Evolutionary conservation across 2,113 vertebrate species (phyloP), one percentile per base, ranked within the genome.

Genomic region (Plotosus lineatus): DNA sequence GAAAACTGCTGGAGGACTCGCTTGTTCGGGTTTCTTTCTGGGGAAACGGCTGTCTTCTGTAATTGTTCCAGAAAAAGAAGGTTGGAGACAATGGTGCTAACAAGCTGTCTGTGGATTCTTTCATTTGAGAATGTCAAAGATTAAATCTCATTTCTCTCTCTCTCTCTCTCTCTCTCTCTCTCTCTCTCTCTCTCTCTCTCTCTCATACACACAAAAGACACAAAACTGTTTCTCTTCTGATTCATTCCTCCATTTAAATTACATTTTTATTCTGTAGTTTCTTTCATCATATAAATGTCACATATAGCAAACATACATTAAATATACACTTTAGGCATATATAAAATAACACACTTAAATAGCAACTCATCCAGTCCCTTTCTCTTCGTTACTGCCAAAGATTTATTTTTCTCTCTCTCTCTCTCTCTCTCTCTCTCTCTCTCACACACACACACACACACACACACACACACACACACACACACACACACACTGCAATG

Each of bases 21-120:
- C 21, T 44, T 33, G 23, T 66, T 66, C 38, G 3, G 38, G 40
- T 44, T 69, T 12, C 23, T 69, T 46, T 69, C 40, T 85, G 82
- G 80, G 87, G 88, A 86, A 88, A 88, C 83, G 85, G 85, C 89
- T 92, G 89, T 92, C 87, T 89, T 83, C 83, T 87, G 87, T 92
- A 91, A 93, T 92, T 93, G 91, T 90, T 89, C 86, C 88, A 87
- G 87, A 91, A 92, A 89, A 89, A 84, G 87, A 88, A 86, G 86
- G 75, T 19, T 83, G 82, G 82, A 91, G 85, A 88, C 85, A 77
- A 86, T 83, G 87, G 89, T 89, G 89, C 89, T 92, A 92, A 90
- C 92, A 92, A 93, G 91, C 90, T 92, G 90, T 89, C 90, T 86
- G 77, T 85, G 86, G 83, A 90, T 88, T 91, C 86, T 77, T 88